These are phyloP conservation scores for Machimus rusticus DNA, from an alignment of 2,888 invertebrate genomes.

Conservation along the genomic window DNA sequence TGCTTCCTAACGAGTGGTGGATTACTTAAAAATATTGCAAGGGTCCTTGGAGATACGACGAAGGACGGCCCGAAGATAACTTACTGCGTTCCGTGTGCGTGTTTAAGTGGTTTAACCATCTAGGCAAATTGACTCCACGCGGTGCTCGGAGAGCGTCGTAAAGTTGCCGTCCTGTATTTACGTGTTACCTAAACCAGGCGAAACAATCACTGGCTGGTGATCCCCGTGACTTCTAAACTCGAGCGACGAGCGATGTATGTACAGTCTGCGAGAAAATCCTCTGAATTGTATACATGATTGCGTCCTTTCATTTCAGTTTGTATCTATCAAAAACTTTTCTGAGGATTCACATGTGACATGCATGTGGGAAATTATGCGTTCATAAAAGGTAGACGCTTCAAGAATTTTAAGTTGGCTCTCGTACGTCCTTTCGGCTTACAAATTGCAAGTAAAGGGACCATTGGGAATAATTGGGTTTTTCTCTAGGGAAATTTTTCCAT, in stretches of 20 bases:
- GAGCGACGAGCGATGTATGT: too few relatives aligned
- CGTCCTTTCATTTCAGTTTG: constrained; percentile 33
- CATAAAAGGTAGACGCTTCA: constrained; percentile 47
- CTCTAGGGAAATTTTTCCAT: constrained; percentile 34
- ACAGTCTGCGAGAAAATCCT: constrained; percentile 15
- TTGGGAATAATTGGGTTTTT: constrained; percentile 33
- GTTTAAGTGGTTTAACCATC: constrained; percentile 38
- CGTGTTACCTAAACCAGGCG: constrained; percentile 16
- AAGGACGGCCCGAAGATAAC: constrained; percentile 36
- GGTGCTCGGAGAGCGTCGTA: constrained; percentile 17
- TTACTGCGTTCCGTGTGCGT: constrained; percentile 40
- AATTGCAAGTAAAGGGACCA: constrained; percentile 35
- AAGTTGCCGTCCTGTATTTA: constrained; percentile 16
- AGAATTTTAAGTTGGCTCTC: constrained; percentile 45
- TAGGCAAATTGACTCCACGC: constrained; percentile 13
- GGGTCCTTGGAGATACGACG: constrained; percentile 19
- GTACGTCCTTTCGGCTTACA: neutral
- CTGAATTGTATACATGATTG: constrained; percentile 34
- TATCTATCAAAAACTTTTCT: constrained; percentile 30
- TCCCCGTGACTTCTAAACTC: neutral
- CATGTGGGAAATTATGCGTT: constrained; percentile 49
- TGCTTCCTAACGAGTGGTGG: constrained; percentile 21
- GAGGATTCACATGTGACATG: constrained; percentile 45
- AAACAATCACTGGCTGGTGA: neutral
- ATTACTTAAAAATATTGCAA: constrained; percentile 42